These are phyloP conservation scores for Netelia melanura DNA, from an alignment of 2,888 invertebrate genomes.

Conservation along the genomic window DNA sequence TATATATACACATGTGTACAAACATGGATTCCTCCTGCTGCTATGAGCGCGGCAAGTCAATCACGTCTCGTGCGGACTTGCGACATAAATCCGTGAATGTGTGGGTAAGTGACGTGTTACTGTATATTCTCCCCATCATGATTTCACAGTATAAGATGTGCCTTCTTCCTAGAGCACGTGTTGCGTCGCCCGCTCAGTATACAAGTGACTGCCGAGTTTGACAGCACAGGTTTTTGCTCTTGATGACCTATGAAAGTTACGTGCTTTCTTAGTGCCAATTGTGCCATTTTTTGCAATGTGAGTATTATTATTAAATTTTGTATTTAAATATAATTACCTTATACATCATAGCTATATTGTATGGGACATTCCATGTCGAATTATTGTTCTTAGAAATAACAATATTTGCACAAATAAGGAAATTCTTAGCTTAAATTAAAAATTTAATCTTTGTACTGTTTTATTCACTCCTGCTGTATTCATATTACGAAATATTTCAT, in stretches of 20 bases:
- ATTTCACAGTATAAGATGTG: conserved; percentile 8
- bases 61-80: conserved; percentile 28
- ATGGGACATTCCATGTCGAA: not conserved
- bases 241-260: conserved; percentile 24
- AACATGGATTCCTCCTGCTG: not conserved
- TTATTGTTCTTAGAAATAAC: not conserved
- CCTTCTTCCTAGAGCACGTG: conserved; percentile 31
- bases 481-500: too few relatives aligned
- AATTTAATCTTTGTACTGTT: not conserved
- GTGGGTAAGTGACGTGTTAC: conserved; percentile 12
- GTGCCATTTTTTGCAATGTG: conserved; percentile 31
- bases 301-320: conserved; percentile 28
- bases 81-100: conserved; percentile 2
- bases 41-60: conserved; percentile 33
- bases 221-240: conserved; percentile 6
- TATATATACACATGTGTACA: not conserved
- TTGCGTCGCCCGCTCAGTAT: conserved; percentile 21
- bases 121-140: not conserved
- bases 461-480: not conserved
- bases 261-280: conserved; percentile 9
- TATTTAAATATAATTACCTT: not conserved
- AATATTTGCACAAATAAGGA: not conserved
- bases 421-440: not conserved
- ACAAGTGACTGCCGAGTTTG: conserved; percentile 21
- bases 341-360: not conserved